Percentiles rank a stretch among this genome's conserved stretches.
Conservation (phyloP, 2,113 vertebrate species). For the Pteruthius melanotis region DNA sequence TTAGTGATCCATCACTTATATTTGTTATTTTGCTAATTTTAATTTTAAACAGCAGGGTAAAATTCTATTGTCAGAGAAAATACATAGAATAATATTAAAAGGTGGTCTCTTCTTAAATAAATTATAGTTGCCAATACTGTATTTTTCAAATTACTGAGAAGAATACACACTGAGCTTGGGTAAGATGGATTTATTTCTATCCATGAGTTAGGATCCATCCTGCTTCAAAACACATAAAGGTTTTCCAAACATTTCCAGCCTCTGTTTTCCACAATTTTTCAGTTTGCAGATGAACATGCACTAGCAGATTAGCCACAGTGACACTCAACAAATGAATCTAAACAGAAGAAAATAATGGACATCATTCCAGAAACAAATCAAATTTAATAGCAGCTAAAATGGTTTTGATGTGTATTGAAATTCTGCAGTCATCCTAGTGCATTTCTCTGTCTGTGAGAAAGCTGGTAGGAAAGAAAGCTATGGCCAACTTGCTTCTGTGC, state of each 20-base stretch:
- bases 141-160: conserved; percentile 28
- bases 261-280: not conserved
- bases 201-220: not conserved
- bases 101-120: not conserved
- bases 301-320: not conserved
- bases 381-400: not conserved
- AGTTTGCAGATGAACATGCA: not conserved
- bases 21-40: not conserved
- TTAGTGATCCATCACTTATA: not conserved
- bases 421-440: not conserved
- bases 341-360: not conserved
- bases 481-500: not conserved
- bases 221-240: not conserved
- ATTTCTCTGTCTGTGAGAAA: not conserved
- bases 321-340: not conserved
- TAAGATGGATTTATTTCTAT: not conserved
- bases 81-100: not conserved
- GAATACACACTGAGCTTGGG: not conserved
- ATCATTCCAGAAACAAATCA: not conserved
- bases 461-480: not conserved
- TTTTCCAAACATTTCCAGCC: not conserved
- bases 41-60: not conserved
- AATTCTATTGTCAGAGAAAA: conserved; percentile 3
- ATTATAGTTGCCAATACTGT: not conserved
- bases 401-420: not conserved